phyloP scores from a whole-genome alignment of 2,888 invertebrate species.

The Drosophila cognata region DNA sequence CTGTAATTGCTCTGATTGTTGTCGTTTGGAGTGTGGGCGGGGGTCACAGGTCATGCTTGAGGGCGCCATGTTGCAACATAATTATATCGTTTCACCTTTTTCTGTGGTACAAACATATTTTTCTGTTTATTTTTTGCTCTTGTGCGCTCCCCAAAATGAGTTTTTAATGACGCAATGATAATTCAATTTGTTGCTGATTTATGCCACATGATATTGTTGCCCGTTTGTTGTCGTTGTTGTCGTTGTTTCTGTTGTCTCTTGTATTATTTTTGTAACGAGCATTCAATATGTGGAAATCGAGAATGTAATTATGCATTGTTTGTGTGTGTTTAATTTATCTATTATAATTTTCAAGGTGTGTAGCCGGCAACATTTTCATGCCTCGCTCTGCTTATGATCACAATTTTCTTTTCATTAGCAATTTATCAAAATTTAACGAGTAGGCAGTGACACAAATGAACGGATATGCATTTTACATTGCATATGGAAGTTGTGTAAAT shows the following conservation, averaged over 20 bases:
- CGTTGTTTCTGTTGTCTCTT: constrained; percentile 5
- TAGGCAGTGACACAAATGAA: background rate
- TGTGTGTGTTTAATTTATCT: constrained; percentile 21
- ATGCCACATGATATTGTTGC: constrained; percentile 59
- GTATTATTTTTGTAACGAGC: constrained; percentile 59
- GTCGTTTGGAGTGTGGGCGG: constrained; percentile 34
- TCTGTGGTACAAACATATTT: constrained; percentile 19
- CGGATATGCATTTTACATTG: constrained; percentile 17
- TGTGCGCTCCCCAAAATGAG: constrained; percentile 63
- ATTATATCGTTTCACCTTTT: constrained; percentile 76
- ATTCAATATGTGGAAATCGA: constrained; percentile 66
- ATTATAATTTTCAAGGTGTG: constrained; percentile 34
- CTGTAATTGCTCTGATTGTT: constrained; percentile 31
- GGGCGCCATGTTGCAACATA: constrained; percentile 80
- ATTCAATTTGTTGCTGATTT: constrained; percentile 81
- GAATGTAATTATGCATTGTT: constrained; percentile 57
- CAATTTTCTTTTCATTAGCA: constrained; percentile 26
- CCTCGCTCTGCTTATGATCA: constrained; percentile 13
- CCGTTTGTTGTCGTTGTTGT: constrained; percentile 12
- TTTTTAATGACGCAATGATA: constrained; percentile 80
- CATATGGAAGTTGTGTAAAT: background rate
- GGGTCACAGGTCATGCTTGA: constrained; percentile 76
- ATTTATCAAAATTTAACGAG: constrained; percentile 2
- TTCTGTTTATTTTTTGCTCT: constrained; percentile 10
- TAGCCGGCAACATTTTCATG: background rate